Percentiles rank a stretch among this genome's conserved stretches.
These are phyloP conservation scores for Catocala nupta DNA, from an alignment of 2,888 invertebrate genomes.

Conservation along the genomic window DNA sequence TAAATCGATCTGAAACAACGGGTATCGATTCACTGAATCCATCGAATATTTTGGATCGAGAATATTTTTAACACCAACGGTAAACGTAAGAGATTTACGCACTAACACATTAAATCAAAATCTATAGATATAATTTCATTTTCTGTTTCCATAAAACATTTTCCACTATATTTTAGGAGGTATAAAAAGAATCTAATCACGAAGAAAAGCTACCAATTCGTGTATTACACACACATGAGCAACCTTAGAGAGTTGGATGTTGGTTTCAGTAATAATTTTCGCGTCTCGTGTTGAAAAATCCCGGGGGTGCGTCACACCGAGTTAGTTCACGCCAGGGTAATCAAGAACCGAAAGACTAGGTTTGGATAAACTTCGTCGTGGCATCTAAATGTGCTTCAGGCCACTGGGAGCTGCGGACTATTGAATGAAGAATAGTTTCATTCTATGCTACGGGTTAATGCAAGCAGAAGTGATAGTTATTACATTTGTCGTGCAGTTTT, in stretches of 20 bases:
- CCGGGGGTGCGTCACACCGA: slow-evolving; percentile 48
- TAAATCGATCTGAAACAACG: too few relatives aligned
- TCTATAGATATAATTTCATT: too few relatives aligned
- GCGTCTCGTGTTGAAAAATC: slow-evolving; percentile 44
- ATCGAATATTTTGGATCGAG: too few relatives aligned
- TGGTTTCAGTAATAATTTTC: slow-evolving; percentile 43
- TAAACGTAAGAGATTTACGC: too few relatives aligned
- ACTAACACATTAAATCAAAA: too few relatives aligned
- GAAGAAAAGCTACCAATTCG: neutral
- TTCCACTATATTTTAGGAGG: neutral
- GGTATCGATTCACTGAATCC: too few relatives aligned
- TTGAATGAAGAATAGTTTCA: slow-evolving; percentile 2
- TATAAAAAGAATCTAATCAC: neutral
- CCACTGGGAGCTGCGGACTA: slow-evolving; percentile 30
- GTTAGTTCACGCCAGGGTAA: slow-evolving; percentile 46
- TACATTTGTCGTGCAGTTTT: too few relatives aligned
- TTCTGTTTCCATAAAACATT: too few relatives aligned
- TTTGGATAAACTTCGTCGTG: slow-evolving; percentile 54
- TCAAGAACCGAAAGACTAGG: slow-evolving; percentile 53
- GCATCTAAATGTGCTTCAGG: slow-evolving; percentile 50
- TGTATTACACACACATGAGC: slow-evolving; percentile 1
- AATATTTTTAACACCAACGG: too few relatives aligned
- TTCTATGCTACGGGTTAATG: neutral
- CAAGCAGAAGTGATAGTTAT: too few relatives aligned
- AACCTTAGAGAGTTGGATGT: slow-evolving; percentile 1